These are phyloP conservation scores for Euplexia lucipara DNA, from an alignment of 2,888 invertebrate genomes.

Conservation along the genomic window DNA sequence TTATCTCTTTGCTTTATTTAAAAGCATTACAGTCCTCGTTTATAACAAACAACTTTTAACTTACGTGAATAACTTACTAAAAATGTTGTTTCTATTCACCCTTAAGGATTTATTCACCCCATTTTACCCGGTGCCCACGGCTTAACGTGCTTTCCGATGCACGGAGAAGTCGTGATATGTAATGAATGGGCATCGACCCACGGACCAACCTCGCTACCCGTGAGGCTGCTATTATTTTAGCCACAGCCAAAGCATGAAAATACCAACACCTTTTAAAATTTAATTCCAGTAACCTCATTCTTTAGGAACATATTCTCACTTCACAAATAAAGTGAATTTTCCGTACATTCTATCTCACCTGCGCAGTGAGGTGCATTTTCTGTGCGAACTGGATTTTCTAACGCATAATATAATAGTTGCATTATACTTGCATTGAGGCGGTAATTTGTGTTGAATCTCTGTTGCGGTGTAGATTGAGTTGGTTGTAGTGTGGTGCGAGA, in stretches of 20 bases:
- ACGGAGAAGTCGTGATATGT: no score
- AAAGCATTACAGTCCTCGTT: no score
- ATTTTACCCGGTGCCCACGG: no score
- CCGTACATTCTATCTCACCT: conserved; percentile 27
- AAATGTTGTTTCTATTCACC: no score
- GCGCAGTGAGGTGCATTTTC: conserved; percentile 18
- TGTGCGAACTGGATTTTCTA: conserved; percentile 27
- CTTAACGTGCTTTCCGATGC: no score
- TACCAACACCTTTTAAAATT: conserved; percentile 1
- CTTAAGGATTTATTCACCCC: no score
- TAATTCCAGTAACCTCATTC: background rate
- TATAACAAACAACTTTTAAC: no score
- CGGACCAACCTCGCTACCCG: no score
- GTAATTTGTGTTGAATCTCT: conserved; percentile 53
- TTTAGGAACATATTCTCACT: conserved; percentile 15
- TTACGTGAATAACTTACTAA: no score
- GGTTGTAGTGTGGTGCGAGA: conserved; percentile 6
- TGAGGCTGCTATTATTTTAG: no score
- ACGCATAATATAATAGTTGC: conserved; percentile 48
- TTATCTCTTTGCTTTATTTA: no score
- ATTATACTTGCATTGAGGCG: conserved; percentile 53
- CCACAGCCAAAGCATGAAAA: background rate
- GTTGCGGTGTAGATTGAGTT: conserved; percentile 41
- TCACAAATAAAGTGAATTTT: conserved; percentile 27
- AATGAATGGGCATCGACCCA: no score